Evolutionary conservation across 1,140 invertebrate species (phyloP).

Genomic region (Aphelinus atriplicis): DNA sequence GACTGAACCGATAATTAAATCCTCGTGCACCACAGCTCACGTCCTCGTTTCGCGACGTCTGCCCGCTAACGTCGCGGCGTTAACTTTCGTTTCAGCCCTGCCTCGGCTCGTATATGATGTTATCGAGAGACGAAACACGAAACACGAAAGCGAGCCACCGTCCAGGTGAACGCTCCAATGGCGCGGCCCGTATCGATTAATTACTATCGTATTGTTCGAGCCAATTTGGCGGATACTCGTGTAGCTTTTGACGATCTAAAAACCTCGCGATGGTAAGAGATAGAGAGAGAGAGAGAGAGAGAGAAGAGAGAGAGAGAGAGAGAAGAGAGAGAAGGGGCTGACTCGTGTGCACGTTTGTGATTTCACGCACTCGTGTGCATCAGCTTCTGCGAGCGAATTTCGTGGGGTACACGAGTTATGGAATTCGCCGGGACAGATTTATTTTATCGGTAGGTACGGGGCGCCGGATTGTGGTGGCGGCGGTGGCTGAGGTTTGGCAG

Average conservation of each 20-base stretch:
- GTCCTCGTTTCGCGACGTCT: too few species aligned
- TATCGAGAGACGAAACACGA: not conserved
- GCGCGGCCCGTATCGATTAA: slow-evolving; percentile 19
- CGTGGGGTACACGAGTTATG: too few species aligned
- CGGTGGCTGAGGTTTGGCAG: not conserved
- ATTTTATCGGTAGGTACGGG: not conserved
- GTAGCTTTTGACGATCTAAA: not conserved
- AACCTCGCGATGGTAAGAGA: not conserved
- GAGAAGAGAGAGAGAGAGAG: too few species aligned
- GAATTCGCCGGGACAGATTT: too few species aligned
- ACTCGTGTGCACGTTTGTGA: too few species aligned
- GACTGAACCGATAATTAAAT: too few species aligned
- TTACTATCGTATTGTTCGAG: slow-evolving; percentile 24
- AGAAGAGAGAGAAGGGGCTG: too few species aligned
- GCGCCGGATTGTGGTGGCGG: not conserved
- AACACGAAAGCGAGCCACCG: too few species aligned
- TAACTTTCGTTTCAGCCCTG: not conserved
- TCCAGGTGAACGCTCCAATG: not conserved
- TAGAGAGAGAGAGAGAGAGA: too few species aligned
- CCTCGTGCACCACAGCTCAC: too few species aligned
- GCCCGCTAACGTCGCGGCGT: not conserved
- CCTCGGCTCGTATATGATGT: not conserved
- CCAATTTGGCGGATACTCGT: not conserved
- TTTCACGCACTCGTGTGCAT: too few species aligned
- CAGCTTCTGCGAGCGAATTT: too few species aligned